Percentiles rank a stretch among this genome's conserved stretches.
These are phyloP conservation scores for Lampris megalopsis DNA, from an alignment of 2,113 vertebrate genomes.

Conservation along the genomic window DNA sequence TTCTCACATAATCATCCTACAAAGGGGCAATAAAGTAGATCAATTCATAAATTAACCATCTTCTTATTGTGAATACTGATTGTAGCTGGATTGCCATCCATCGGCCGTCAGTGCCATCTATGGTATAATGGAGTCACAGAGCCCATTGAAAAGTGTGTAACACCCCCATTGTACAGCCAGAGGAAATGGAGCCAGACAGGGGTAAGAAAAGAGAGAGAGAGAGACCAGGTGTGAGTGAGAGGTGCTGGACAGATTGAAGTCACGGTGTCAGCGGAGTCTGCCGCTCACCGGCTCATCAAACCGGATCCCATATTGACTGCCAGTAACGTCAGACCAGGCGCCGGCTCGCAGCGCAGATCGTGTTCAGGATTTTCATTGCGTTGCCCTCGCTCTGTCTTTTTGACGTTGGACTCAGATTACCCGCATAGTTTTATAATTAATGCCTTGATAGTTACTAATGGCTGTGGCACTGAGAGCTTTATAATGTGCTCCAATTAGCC, in stretches of 20 bases:
- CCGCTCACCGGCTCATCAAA: conserved; percentile 50
- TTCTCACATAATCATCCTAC: conserved; percentile 4
- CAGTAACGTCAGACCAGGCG: conserved; percentile 78
- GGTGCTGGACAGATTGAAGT: conserved; percentile 72
- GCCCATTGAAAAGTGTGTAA: conserved; percentile 16
- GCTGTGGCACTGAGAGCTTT: conserved; percentile 60
- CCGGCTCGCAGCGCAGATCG: conserved; percentile 74
- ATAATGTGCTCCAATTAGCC: conserved; percentile 75
- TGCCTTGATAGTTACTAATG: conserved; percentile 75
- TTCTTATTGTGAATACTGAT: conserved; percentile 24
- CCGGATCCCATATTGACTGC: conserved; percentile 68
- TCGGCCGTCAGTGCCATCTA: conserved; percentile 5
- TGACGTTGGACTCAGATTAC: conserved; percentile 73
- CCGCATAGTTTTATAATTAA: conserved; percentile 80
- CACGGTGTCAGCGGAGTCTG: conserved; percentile 63
- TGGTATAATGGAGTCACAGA: conserved; percentile 27
- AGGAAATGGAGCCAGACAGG: conserved; percentile 49
- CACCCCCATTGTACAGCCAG: conserved; percentile 9
- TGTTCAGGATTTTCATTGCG: conserved; percentile 80
- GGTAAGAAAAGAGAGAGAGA: conserved; percentile 48
- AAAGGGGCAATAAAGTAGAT: conserved; percentile 38
- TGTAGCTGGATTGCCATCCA: conserved; percentile 18
- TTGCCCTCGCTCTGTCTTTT: conserved; percentile 64
- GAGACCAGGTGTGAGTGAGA: conserved; percentile 76
- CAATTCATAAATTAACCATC: conserved; percentile 21